phyloP scores from a whole-genome alignment of 1,140 invertebrate species.

The Bombus confusus region DNA sequence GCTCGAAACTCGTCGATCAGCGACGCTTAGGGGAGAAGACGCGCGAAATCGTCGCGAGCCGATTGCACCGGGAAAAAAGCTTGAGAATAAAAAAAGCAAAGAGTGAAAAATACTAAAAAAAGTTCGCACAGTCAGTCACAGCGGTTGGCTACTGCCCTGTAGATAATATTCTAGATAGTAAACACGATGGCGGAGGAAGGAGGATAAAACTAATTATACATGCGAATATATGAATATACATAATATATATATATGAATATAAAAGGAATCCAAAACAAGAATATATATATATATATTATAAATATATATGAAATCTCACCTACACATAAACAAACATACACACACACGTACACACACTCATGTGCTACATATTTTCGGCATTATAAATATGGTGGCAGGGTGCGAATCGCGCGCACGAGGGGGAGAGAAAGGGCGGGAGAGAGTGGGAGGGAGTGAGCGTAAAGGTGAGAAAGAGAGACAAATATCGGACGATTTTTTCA shows the following conservation, averaged over 20 bases:
- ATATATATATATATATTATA: slow-evolving; percentile 62
- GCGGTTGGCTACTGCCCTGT: slow-evolving; percentile 76
- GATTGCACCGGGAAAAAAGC: neutral
- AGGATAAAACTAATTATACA: slow-evolving; percentile 57
- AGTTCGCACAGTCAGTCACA: slow-evolving; percentile 70
- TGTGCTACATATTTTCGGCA: slow-evolving; percentile 53
- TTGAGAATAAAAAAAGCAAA: slow-evolving; percentile 16
- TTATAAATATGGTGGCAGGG: slow-evolving; percentile 51
- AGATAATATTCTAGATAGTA: slow-evolving; percentile 74
- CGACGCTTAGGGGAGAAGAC: neutral
- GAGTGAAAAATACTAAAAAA: slow-evolving; percentile 24
- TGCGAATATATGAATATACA: slow-evolving; percentile 64
- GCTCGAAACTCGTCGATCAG: slow-evolving; percentile 14
- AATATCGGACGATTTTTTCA: slow-evolving; percentile 24
- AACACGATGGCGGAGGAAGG: slow-evolving; percentile 28
- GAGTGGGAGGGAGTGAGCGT: slow-evolving; percentile 39
- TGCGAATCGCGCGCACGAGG: slow-evolving; percentile 44
- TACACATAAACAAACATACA: slow-evolving; percentile 44
- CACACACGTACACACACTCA: neutral
- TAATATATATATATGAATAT: slow-evolving; percentile 62
- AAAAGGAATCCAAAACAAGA: slow-evolving; percentile 37
- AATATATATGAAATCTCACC: slow-evolving; percentile 41
- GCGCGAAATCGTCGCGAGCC: slow-evolving; percentile 20
- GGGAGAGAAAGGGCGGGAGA: slow-evolving; percentile 51
- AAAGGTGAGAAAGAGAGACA: slow-evolving; percentile 53